phyloP scores from a whole-genome alignment of 2,888 invertebrate species.

The Synergus itoensis region DNA sequence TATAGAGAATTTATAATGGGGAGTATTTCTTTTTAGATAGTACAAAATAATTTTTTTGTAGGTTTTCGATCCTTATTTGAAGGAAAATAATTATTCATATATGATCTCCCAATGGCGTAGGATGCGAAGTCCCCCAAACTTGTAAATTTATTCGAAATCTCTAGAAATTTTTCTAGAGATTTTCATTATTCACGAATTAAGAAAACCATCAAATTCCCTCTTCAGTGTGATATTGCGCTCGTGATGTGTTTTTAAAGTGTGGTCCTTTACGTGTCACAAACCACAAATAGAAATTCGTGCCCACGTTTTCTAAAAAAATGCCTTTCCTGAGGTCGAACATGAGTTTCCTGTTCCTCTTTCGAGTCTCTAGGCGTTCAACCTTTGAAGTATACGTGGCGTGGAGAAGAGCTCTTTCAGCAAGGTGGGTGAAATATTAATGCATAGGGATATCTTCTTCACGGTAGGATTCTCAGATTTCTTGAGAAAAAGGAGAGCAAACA shows the following conservation, averaged over 20 bases:
- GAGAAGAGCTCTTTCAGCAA: constrained; percentile 37
- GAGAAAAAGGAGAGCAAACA: constrained; percentile 32
- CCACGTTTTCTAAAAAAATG: constrained; percentile 5
- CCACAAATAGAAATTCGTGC: constrained; percentile 23
- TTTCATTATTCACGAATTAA: background rate
- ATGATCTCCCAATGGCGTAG: too few relatives aligned
- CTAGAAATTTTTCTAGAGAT: too few relatives aligned
- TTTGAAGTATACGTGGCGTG: constrained; percentile 36
- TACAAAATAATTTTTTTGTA: too few relatives aligned
- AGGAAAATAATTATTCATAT: too few relatives aligned
- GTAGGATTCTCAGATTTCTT: constrained; percentile 36
- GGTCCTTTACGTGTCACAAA: background rate
- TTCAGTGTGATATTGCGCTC: background rate
- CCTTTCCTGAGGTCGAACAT: constrained; percentile 25
- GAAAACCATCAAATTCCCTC: background rate
- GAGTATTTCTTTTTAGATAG: too few relatives aligned
- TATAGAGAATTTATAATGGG: too few relatives aligned
- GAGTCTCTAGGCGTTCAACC: constrained; percentile 35
- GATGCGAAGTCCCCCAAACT: too few relatives aligned
- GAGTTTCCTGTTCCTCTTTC: constrained; percentile 33
- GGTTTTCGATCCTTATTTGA: too few relatives aligned
- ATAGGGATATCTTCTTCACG: constrained; percentile 27
- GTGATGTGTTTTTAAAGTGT: constrained; percentile 2
- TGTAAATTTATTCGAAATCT: too few relatives aligned
- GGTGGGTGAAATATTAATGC: constrained; percentile 40